Evolutionary conservation across 2,888 invertebrate genomes (phyloP), one percentile per base, ranked within the genome.

Genomic region (Lasioglossum calceatum): DNA sequence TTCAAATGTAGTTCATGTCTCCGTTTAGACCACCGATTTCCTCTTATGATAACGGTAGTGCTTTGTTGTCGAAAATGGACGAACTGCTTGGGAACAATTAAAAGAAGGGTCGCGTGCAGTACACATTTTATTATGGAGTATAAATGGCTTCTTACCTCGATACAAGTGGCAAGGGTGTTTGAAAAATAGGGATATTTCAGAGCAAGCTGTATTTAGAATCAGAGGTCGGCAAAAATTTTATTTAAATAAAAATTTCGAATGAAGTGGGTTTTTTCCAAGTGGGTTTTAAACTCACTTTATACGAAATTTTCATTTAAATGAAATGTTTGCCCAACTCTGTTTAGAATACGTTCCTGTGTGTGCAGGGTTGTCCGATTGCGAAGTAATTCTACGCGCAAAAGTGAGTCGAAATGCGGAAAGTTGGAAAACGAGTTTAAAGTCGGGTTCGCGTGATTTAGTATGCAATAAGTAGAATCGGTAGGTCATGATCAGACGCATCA

Each of bases 1-100:
- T 75, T n/a, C n/a, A 77, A 79, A 84, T 76, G 73, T 84, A 87
- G 82, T 86, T 76, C 73, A 73, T 79, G 58, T 77, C 84, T 42
- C 23, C 32, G 80, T 4, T 80, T 73, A 50, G 75, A 74, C 64
- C 74, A 54, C 61, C 54, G 77, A 54, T 64, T 64, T 61, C 74
- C 61, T 44, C 50, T 47, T 32, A 19, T 16, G 67, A 79, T 64
- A 79, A 74, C 42, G 44, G 50, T 4, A 19, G 16, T 42, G 64
- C 27, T 8, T 58, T 67, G 44, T 76, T 58, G 50, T 7, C 32
- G 76, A 77, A 77, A 85, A 77, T 67, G 73, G 32, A 64, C 16
- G 7, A 19, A 61, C n/a, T 77, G 54, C 19, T 58, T 23, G 47
- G 19, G 58, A 50, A 72, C 72, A n/a, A 79, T 83, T 70, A 61